Conservation (phyloP, 2,797 vertebrate species). For the Rhabdomys pumilio region DNA sequence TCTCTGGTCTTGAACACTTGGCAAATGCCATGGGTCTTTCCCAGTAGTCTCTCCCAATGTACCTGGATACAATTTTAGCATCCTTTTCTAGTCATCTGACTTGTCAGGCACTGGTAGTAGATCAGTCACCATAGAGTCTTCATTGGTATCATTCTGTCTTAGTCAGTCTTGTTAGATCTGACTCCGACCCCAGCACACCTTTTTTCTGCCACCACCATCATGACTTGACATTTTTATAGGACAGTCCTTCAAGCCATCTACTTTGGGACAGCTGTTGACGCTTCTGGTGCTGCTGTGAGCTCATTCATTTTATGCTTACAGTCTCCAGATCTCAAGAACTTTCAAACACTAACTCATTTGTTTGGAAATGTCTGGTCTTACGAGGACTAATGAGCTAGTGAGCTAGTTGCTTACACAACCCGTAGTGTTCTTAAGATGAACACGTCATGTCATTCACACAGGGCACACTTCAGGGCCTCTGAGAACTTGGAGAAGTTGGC, state of each 20-base stretch:
- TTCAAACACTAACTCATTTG: slow-evolving; percentile 76
- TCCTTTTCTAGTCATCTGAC: neutral
- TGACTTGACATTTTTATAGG: neutral
- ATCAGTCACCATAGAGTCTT: neutral
- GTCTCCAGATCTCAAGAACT: slow-evolving; percentile 40
- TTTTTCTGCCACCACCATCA: neutral
- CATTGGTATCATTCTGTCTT: neutral
- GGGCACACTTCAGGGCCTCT: neutral
- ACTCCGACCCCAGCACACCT: neutral
- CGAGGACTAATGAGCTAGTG: slow-evolving; percentile 44
- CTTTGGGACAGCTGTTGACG: neutral
- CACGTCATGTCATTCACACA: neutral
- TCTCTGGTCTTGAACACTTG: too few species aligned
- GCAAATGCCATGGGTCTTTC: neutral
- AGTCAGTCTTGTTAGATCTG: neutral
- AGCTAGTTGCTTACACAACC: slow-evolving; percentile 64
- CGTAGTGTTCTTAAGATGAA: slow-evolving; percentile 41
- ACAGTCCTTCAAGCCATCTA: neutral
- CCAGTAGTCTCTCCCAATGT: neutral
- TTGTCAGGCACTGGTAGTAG: neutral
- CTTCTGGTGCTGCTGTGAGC: neutral
- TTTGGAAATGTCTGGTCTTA: slow-evolving; percentile 70
- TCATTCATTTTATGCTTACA: neutral
- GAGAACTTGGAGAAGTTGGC: neutral
- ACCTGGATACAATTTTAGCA: neutral